Percentiles rank a stretch among this genome's conserved stretches.
phyloP scores from a whole-genome alignment of 2,888 invertebrate genomes.

The Apoda limacodes region DNA sequence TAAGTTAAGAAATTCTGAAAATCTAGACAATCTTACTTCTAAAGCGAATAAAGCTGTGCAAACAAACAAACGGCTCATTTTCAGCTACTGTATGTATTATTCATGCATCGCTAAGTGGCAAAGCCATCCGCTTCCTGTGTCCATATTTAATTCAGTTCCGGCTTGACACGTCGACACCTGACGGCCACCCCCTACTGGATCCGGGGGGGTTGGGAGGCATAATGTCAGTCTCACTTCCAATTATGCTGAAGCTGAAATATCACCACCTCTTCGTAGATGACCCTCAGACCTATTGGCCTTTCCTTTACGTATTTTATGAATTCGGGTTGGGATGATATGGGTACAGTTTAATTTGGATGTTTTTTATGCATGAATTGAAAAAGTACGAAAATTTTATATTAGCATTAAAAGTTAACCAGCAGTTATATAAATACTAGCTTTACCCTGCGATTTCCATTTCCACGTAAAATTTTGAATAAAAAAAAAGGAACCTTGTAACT shows the following conservation, averaged over 20 bases:
- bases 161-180: constrained; percentile 66
- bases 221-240: constrained; percentile 58
- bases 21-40: too few species aligned
- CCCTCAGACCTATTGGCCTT: constrained; percentile 67
- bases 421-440: too few species aligned
- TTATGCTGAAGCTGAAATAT: constrained; percentile 64
- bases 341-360: constrained; percentile 22
- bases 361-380: too few species aligned
- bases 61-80: constrained; percentile 32
- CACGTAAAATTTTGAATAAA: too few species aligned
- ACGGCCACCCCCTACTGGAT: constrained; percentile 22
- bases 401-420: too few species aligned
- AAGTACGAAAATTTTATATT: too few species aligned
- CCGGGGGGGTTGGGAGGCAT: constrained; percentile 28
- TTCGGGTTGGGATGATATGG: constrained; percentile 38
- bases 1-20: neutral
- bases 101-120: constrained; percentile 58
- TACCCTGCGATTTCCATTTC: too few species aligned
- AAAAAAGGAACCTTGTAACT: too few species aligned
- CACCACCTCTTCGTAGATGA: constrained; percentile 56
- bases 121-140: constrained; percentile 53
- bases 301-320: constrained; percentile 46
- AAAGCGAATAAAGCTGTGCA: constrained; percentile 22
- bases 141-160: constrained; percentile 60
- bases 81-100: constrained; percentile 50